Evolutionary conservation across 2,797 vertebrate species (phyloP).

Genomic region (Eleutherodactylus coqui): DNA sequence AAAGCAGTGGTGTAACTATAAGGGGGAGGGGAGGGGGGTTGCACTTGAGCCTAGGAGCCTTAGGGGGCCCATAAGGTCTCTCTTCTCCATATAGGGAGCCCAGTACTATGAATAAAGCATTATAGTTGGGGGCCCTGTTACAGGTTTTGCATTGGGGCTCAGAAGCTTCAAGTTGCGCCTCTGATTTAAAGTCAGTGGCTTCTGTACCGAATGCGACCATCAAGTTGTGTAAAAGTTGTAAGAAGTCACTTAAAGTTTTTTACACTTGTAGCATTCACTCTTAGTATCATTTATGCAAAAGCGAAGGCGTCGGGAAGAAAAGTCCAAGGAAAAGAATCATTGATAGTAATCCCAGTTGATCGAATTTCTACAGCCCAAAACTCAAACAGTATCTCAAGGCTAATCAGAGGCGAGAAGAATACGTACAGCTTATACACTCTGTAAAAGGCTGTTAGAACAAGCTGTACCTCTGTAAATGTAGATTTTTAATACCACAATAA

Average conservation of each 20-base stretch:
- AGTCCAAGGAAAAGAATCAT: conserved; percentile 3
- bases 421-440: neutral
- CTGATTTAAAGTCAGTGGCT: no score
- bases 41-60: no score
- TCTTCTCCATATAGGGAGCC: no score
- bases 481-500: neutral
- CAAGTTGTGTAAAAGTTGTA: neutral
- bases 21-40: no score
- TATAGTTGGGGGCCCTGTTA: no score
- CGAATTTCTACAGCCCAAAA: neutral
- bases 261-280: neutral
- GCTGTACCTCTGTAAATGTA: neutral
- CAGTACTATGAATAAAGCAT: no score
- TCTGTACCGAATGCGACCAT: no score
- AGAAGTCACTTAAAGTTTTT: neutral
- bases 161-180: no score
- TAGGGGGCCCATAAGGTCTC: no score
- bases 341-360: neutral
- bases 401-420: neutral
- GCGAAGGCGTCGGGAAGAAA: neutral
- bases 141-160: no score
- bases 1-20: no score
- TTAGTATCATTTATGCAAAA: neutral
- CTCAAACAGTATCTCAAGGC: neutral
- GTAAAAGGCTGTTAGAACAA: neutral